These are phyloP conservation scores for Griposia aprilina DNA, from an alignment of 2,888 invertebrate species.

Conservation along the genomic window DNA sequence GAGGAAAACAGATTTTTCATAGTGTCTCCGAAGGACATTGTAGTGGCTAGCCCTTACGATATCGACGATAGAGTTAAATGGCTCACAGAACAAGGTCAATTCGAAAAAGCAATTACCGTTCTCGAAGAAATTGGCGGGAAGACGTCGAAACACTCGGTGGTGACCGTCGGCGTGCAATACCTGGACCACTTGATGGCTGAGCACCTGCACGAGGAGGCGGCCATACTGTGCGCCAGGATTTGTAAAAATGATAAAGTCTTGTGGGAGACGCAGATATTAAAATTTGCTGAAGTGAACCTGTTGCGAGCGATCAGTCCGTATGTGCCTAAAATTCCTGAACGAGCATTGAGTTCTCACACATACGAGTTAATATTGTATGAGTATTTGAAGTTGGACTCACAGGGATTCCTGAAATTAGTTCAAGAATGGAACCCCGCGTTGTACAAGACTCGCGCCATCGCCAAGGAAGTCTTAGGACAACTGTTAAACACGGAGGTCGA, in stretches of 20 bases:
- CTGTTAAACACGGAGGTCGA: slow-evolving; percentile 93
- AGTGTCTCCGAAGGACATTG: slow-evolving; percentile 98
- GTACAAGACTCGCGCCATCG: slow-evolving; percentile 95
- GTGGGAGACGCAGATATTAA: slow-evolving; percentile 98
- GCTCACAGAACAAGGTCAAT: slow-evolving; percentile 95
- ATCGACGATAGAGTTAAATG: slow-evolving; percentile 98
- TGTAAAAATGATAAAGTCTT: slow-evolving; percentile 95
- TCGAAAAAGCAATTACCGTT: slow-evolving; percentile 96
- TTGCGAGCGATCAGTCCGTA: slow-evolving; percentile 95
- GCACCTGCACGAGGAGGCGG: slow-evolving; percentile 95
- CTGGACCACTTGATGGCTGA: slow-evolving; percentile 94
- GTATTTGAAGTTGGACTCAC: slow-evolving; percentile 95
- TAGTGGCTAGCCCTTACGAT: slow-evolving; percentile 97
- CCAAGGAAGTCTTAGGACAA: slow-evolving; percentile 96
- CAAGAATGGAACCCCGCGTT: slow-evolving; percentile 97
- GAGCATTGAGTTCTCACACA: slow-evolving; percentile 94
- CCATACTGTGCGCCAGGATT: slow-evolving; percentile 95
- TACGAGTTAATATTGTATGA: slow-evolving; percentile 99
- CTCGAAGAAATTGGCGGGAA: slow-evolving; percentile 93
- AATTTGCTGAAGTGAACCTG: slow-evolving; percentile 96
- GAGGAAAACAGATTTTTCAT: slow-evolving; percentile 97
- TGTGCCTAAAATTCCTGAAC: slow-evolving; percentile 93
- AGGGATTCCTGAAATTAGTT: slow-evolving; percentile 95
- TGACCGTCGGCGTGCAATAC: slow-evolving; percentile 91
- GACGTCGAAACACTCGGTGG: slow-evolving; percentile 85